phyloP scores from a whole-genome alignment of 2,888 invertebrate species.

The Acanthosepion lycidas region DNA sequence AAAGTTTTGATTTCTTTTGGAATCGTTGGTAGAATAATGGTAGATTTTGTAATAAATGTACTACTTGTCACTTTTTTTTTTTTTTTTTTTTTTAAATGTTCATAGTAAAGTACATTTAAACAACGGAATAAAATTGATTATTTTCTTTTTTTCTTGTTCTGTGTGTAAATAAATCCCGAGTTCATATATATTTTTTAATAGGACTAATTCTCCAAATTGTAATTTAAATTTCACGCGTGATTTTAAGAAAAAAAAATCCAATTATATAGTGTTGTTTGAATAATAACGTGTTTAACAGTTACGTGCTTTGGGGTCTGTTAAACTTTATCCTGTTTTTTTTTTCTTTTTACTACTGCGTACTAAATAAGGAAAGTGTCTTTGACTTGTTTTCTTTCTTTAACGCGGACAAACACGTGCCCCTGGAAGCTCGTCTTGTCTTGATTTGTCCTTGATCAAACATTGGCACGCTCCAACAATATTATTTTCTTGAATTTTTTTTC shows the following conservation, averaged over 20 bases:
- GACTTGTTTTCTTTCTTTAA: neutral
- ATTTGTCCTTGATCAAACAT: neutral
- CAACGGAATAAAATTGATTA: too few relatives aligned
- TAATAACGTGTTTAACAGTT: too few relatives aligned
- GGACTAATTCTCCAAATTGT: neutral
- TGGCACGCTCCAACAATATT: neutral
- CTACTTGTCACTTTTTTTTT: too few relatives aligned
- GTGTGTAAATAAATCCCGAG: neutral
- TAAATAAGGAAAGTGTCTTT: neutral
- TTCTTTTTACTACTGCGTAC: neutral
- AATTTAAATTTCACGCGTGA: neutral
- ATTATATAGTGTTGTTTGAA: neutral
- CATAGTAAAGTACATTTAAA: too few relatives aligned
- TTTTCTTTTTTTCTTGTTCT: neutral
- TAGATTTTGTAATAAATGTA: neutral
- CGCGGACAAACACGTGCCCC: neutral
- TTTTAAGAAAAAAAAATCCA: neutral
- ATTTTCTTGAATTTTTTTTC: neutral
- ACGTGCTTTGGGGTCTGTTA: too few relatives aligned
- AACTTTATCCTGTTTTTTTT: too few relatives aligned
- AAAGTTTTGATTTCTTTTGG: conserved; percentile 2
- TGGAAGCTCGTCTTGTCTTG: neutral
- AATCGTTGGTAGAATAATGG: neutral
- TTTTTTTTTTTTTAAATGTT: too few relatives aligned
- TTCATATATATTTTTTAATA: neutral